These are phyloP conservation scores for Dorcus parallelipipedus DNA, from an alignment of 2,888 invertebrate genomes.

Conservation along the genomic window DNA sequence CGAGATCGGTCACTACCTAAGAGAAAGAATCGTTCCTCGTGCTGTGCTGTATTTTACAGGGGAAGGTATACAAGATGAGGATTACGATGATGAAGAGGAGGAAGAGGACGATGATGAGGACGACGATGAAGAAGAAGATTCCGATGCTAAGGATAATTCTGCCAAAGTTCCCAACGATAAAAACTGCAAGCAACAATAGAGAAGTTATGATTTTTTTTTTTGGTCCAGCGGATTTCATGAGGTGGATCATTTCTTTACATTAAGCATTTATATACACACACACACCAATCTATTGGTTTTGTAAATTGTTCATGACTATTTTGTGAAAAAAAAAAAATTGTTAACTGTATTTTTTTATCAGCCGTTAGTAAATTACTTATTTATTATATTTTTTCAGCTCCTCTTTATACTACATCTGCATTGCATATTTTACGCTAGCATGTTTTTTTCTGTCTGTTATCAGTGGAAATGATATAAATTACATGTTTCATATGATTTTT, in stretches of 20 bases:
- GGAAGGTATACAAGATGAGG: constrained; percentile 67
- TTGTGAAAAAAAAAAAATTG: constrained; percentile 6
- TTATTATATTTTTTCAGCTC: constrained; percentile 9
- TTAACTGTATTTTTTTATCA: constrained; percentile 6
- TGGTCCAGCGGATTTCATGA: neutral
- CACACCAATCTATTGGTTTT: neutral
- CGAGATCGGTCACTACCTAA: constrained; percentile 97
- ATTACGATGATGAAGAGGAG: constrained; percentile 69
- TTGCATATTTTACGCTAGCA: constrained; percentile 12
- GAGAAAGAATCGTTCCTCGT: constrained; percentile 94
- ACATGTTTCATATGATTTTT: constrained; percentile 17
- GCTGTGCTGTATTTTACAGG: constrained; percentile 97
- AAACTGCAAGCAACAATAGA: constrained; percentile 46
- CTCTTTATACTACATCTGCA: constrained; percentile 14
- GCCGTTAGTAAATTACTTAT: constrained; percentile 21
- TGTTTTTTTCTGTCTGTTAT: constrained; percentile 18
- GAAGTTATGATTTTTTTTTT: constrained; percentile 2
- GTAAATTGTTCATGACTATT: constrained; percentile 13
- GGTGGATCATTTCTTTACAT: constrained; percentile 4
- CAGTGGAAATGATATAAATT: constrained; percentile 16
- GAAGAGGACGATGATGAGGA: constrained; percentile 60
- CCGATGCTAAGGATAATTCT: constrained; percentile 28
- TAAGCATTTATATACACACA: constrained; percentile 7
- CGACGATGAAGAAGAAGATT: constrained; percentile 49
- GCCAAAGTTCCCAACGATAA: constrained; percentile 39